Base-by-base conservation (phyloP, 1,140 invertebrate species). In the Drosophila equinoxialis region DNA sequence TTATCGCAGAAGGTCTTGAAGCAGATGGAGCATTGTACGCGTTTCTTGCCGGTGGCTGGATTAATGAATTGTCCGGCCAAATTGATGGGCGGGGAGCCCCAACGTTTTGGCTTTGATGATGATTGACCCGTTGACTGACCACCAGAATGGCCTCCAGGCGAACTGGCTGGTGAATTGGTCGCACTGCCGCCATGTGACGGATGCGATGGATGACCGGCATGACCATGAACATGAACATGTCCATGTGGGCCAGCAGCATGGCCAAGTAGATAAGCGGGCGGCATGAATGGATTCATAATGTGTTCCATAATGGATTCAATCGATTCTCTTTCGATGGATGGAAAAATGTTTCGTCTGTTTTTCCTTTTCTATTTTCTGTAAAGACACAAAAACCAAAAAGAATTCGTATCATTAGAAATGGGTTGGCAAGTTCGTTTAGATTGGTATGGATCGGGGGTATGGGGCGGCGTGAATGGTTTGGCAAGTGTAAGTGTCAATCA, bases 1-100 rank as follows among this genome's bases (percentile, higher is more conserved):
- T 99, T 99, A 93, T 99, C 99, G 94, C 99, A 99, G 93, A 99
- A 99, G 70, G 98, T 99, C 92, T 99, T 99, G 60, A 99, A 94
- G 92, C 99, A 99, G 57, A 98, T 98, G 91, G 98, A 98, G 93
- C 99, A 99, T 92, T 99, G 97, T 54, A 99, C 98, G 79, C 99
- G 95, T 91, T 99, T 99, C 93, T 98, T 98, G 14, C 97, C 97
- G 6, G 97, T 97, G 0, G 96, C 95, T 6, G 97, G 97, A 91
- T 98, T 98, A 76, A 98, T 97, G 85, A 97, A 96, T 79, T 97
- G 96, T 1, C 96, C 96, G 3, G 97, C 97, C 62, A 98, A 93
- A 68, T 97, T 97, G 17, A 97, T 94, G 0, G 98, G 98, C 68
- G 95, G 92, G 0, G 94, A 92, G 37, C 91, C 91, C 91, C 91